phyloP scores from a whole-genome alignment of 37 sponge, comb jelly and placozoan genomes.

The Spongilla lacustris region DNA sequence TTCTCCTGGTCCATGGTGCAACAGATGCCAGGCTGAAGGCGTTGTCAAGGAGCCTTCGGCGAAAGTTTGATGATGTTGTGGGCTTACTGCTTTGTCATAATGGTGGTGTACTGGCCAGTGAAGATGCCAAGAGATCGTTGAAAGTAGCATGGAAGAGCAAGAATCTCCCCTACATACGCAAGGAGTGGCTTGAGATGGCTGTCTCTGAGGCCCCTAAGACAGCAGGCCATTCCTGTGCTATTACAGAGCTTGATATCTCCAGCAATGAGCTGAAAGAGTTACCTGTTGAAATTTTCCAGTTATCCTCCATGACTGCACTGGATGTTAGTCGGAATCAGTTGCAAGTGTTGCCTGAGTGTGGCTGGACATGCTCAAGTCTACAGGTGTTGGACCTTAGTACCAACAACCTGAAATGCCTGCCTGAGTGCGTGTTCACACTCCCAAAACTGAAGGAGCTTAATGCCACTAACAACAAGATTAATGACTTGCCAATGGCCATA shows the following conservation, averaged over 20 bases:
- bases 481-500: conserved; percentile 48
- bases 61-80: conserved; percentile 18
- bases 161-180: conserved; percentile 39
- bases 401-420: conserved; percentile 62
- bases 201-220: conserved; percentile 29
- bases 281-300: conserved; percentile 74
- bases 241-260: conserved; percentile 67
- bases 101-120: conserved; percentile 18
- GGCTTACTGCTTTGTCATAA: conserved; percentile 78
- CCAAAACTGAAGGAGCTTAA: conserved; percentile 58
- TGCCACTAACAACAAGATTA: conserved; percentile 62
- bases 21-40: conserved; percentile 79
- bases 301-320: conserved; percentile 48
- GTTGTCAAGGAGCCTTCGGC: conserved; percentile 53
- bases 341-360: conserved; percentile 31
- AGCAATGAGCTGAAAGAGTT: conserved; percentile 67
- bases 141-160: conserved; percentile 63
- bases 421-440: conserved; percentile 60
- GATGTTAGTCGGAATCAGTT: conserved; percentile 75
- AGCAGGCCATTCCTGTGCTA: conserved; percentile 13
- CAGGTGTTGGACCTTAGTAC: conserved; percentile 34
- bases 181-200: conserved; percentile 58
- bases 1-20: conserved; percentile 72
- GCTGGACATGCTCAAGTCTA: conserved; percentile 72
- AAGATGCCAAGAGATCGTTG: neutral